phyloP scores from a whole-genome alignment of 2,113 vertebrate genomes.

The Jaculus jaculus region DNA sequence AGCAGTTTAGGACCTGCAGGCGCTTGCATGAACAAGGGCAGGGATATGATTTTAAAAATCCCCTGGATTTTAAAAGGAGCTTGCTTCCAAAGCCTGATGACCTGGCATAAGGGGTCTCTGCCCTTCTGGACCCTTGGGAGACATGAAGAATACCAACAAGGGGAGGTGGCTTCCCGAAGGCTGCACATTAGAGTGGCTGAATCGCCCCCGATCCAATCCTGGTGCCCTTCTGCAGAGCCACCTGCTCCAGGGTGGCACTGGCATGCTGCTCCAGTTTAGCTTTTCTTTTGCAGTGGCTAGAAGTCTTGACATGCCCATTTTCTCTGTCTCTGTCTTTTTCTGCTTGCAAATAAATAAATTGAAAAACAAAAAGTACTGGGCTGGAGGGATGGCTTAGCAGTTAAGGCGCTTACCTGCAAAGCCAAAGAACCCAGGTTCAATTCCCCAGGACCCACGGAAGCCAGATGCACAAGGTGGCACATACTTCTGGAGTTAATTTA shows the following conservation, averaged over 20 bases:
- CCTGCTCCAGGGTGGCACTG: fast-evolving
- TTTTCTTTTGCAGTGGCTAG: neutral
- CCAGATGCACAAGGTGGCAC: too few species aligned
- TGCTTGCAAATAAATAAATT: too few species aligned
- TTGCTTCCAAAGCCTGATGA: neutral
- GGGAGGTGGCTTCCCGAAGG: neutral
- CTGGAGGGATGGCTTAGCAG: too few species aligned
- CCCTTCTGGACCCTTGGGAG: neutral
- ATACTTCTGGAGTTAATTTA: too few species aligned
- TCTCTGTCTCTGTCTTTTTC: too few species aligned
- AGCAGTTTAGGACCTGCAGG: neutral
- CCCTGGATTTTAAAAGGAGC: neutral
- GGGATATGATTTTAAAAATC: neutral
- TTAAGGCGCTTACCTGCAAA: too few species aligned
- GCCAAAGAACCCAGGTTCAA: too few species aligned
- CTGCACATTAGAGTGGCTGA: fast-evolving
- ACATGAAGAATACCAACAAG: neutral
- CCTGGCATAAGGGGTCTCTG: neutral
- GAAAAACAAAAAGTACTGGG: too few species aligned
- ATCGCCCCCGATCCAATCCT: too few species aligned
- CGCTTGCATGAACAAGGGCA: neutral
- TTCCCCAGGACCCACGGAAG: too few species aligned
- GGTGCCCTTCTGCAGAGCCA: neutral
- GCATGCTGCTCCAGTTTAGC: neutral
- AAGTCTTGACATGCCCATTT: neutral